phyloP scores from a whole-genome alignment of 1,140 invertebrate genomes.

The Diabrotica undecimpunctata region DNA sequence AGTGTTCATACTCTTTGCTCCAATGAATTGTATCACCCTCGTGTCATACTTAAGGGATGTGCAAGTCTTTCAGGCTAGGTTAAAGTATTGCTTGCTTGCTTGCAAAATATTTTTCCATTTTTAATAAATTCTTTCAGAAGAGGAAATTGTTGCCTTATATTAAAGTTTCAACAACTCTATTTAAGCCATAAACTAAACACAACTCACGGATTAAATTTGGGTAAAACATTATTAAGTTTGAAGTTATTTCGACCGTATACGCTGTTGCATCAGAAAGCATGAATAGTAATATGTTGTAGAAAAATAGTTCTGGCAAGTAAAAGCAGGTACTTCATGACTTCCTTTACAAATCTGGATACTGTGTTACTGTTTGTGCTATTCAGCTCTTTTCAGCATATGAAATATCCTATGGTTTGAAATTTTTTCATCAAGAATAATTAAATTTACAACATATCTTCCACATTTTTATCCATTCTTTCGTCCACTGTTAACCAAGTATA shows the following conservation, averaged over 20 bases:
- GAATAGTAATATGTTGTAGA: conserved; percentile 20
- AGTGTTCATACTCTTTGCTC: no score
- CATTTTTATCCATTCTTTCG: conserved; percentile 11
- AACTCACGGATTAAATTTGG: conserved; percentile 21
- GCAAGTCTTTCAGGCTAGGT: no score
- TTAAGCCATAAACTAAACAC: conserved; percentile 26
- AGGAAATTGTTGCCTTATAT: conserved; percentile 24
- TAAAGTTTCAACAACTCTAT: conserved; percentile 22
- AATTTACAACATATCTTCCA: conserved; percentile 12
- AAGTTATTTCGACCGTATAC: conserved; percentile 22
- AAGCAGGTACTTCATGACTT: conserved; percentile 17
- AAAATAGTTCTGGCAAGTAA: conserved; percentile 5
- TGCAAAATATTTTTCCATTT: no score
- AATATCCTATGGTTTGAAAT: conserved; percentile 13
- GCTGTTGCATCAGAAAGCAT: conserved; percentile 23
- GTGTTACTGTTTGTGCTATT: conserved; percentile 15
- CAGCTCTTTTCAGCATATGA: conserved; percentile 15
- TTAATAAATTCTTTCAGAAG: conserved; percentile 24
- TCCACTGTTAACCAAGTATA: conserved; percentile 4
- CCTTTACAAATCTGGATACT: conserved; percentile 16
- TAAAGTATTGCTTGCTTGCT: no score
- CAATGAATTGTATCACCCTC: no score
- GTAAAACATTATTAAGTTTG: conserved; percentile 29
- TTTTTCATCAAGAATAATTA: conserved; percentile 9
- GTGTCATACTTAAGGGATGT: no score